Evolutionary conservation across 2,888 invertebrate genomes (phyloP), one percentile per base, ranked within the genome.

Genomic region (Catocala fraxini): DNA sequence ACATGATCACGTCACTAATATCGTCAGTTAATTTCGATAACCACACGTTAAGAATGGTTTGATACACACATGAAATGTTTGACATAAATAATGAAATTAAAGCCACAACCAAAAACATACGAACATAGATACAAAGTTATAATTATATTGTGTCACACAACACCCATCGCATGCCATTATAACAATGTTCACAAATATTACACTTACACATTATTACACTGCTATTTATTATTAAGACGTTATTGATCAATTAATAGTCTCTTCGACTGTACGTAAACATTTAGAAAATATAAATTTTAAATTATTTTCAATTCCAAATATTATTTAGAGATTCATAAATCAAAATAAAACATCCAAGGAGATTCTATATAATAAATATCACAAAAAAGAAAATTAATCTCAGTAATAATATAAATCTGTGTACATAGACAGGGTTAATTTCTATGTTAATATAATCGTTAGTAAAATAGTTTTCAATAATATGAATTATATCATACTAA

Each of bases 271-370:
- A 84, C 81, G 87, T 89, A 91, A 86, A 88, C 81, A 81, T 88
- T 90, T 90, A 84, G 85, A 92, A 92, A 93, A 92, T 92, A 92
- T 89, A 65, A 39, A 86, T 82, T 80, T 82, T 81, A 88, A 89
- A 88, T 82, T 81, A 87, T 81, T 72, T 79, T 92, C 92, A 93
- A 92, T 93, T 92, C 92, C 92, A 84, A 87, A 86, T 68, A 72
- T 56, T 75, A 65, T 71, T 39, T 52, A 67, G 78, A 75, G 71
- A 77, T 80, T 80, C 75, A 77, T 69, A 70, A 80, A 74, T 78
- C 76, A 81, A 80, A 59, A 65, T 67, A 66, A 77, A 81, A 76
- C 69, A 60, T 53, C 47, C 73, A 82, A 69, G 7, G 77, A 79
- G 77, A 77, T 79, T 73, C 78, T 66, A 51, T 9, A 9, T 49